Evolutionary conservation across 2,888 invertebrate species (phyloP).

Genomic region (Archips xylosteana): DNA sequence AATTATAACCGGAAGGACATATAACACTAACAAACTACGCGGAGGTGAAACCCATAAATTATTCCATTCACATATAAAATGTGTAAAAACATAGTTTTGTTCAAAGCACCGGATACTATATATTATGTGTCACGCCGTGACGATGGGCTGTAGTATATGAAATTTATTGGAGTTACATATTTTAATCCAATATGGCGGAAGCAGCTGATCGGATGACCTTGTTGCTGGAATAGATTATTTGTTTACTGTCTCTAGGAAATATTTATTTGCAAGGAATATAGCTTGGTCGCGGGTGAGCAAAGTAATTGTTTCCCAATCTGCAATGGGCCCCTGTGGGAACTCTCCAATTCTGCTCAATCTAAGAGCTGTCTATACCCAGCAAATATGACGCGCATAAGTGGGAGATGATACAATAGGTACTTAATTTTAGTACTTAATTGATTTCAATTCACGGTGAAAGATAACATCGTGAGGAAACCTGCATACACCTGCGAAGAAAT

Average conservation of each 20-base stretch:
- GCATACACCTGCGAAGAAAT: no score
- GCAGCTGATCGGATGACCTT: conserved; percentile 42
- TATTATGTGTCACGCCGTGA: conserved; percentile 23
- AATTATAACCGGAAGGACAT: conserved; percentile 14
- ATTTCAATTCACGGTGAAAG: no score
- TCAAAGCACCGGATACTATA: conserved; percentile 36
- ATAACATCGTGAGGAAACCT: no score
- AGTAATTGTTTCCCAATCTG: no score
- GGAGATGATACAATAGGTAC: no score
- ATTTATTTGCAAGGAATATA: conserved; percentile 2
- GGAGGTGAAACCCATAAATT: conserved; percentile 29
- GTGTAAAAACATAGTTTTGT: conserved; percentile 25
- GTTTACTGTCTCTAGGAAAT: conserved; percentile 39
- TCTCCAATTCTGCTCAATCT: no score
- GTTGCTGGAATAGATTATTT: conserved; percentile 44
- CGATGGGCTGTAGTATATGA: conserved; percentile 21
- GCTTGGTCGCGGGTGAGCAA: no score
- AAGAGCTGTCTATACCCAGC: no score
- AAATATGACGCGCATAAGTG: no score
- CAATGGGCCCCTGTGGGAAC: no score
- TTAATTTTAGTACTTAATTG: no score
- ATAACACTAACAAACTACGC: conserved; percentile 21
- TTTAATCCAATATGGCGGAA: conserved; percentile 30
- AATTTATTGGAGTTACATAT: conserved; percentile 18
- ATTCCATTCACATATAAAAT: conserved; percentile 15